These are phyloP conservation scores for Perca schrenkii DNA, from an alignment of 2,113 vertebrate species.

Conservation along the genomic window DNA sequence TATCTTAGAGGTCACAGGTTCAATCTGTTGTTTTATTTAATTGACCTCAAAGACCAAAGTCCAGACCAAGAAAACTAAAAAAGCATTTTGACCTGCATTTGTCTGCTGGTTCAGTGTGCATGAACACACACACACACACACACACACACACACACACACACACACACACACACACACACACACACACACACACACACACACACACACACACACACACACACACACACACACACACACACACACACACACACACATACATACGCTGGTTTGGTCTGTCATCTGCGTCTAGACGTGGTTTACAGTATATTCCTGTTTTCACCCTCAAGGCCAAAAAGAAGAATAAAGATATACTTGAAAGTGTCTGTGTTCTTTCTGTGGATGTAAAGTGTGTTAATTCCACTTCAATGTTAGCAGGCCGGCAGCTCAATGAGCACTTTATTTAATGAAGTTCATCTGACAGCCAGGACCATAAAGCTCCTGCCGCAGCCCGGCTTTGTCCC, in stretches of 20 bases:
- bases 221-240: background rate
- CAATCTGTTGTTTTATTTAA: background rate
- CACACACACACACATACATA: constrained; percentile 35
- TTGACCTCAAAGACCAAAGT: background rate
- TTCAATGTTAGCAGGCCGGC: constrained; percentile 13
- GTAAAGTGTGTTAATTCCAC: constrained; percentile 45
- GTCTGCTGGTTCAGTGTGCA: background rate
- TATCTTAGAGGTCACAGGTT: background rate
- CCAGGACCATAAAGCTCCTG: constrained; percentile 42
- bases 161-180: constrained; percentile 35
- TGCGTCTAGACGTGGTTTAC: constrained; percentile 46
- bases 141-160: background rate
- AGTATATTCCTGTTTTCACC: constrained; percentile 26
- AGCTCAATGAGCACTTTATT: constrained; percentile 63
- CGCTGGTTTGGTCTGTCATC: constrained; percentile 19
- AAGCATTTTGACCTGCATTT: background rate
- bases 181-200: too few relatives aligned
- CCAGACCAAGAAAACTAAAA: background rate
- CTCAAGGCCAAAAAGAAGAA: background rate
- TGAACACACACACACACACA: too few relatives aligned
- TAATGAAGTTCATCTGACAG: constrained; percentile 67
- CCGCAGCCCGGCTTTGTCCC: constrained; percentile 14
- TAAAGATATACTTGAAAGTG: background rate
- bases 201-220: too few relatives aligned
- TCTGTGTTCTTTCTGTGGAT: constrained; percentile 7